A percentile compares a stretch with the other conserved stretches of the same genome.
Evolutionary conservation across 2,888 invertebrate genomes (phyloP).

Genomic region (Therioaphis trifolii): DNA sequence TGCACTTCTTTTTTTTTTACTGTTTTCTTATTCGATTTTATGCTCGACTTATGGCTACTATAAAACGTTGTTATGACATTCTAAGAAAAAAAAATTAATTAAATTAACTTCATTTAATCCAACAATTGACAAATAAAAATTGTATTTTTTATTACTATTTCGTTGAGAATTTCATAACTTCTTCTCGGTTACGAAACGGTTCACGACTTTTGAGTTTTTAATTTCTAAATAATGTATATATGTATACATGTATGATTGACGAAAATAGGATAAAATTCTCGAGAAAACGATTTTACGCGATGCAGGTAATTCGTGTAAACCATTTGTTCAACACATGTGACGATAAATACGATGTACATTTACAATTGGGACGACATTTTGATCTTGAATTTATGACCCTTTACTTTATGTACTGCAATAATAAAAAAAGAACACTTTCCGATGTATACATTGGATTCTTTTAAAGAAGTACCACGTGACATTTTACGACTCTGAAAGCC

Average conservation of each 20-base stretch:
- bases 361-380: not conserved
- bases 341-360: not conserved
- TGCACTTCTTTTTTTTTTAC: not conserved
- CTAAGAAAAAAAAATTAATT: not conserved
- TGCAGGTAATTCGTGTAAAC: not conserved
- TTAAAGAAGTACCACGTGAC: not conserved
- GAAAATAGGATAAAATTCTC: not conserved
- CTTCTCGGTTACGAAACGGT: too few relatives aligned
- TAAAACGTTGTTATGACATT: not conserved
- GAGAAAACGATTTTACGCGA: not conserved
- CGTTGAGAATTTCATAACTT: too few relatives aligned
- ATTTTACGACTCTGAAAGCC: conserved; percentile 11
- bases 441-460: conserved; percentile 1
- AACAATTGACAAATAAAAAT: too few relatives aligned
- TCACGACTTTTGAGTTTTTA: too few relatives aligned
- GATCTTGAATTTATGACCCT: not conserved
- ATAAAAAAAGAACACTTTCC: not conserved
- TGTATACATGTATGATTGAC: too few relatives aligned
- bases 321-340: not conserved
- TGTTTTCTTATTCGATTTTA: not conserved
- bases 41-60: not conserved
- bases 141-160: too few relatives aligned
- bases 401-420: not conserved
- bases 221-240: too few relatives aligned
- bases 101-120: too few relatives aligned